phyloP scores from a whole-genome alignment of 2,113 vertebrate genomes.

The Myodes glareolus region DNA sequence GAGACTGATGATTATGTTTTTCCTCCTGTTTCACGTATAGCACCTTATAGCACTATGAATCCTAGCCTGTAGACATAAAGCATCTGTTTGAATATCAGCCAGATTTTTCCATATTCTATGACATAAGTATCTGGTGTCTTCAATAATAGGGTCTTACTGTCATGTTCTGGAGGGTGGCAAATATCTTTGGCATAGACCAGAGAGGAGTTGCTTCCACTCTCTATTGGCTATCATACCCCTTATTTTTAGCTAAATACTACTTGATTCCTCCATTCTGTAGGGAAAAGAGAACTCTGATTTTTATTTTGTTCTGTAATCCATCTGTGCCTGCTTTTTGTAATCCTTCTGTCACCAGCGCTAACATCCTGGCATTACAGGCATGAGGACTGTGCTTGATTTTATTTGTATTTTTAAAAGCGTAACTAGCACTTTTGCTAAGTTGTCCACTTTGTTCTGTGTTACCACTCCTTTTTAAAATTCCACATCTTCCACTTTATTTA shows the following conservation, averaged over 20 bases:
- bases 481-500: not conserved
- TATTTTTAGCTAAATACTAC: not conserved
- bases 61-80: not conserved
- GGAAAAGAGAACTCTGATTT: not conserved
- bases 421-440: not conserved
- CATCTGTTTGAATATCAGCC: not conserved
- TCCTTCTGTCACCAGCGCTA: not conserved
- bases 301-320: not conserved
- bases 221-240: not conserved
- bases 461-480: not conserved
- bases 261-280: not conserved
- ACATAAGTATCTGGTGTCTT: too few relatives aligned
- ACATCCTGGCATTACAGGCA: not conserved
- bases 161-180: not conserved
- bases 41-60: not conserved
- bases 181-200: not conserved
- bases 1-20: not conserved
- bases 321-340: not conserved
- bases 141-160: not conserved
- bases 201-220: not conserved
- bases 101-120: not conserved
- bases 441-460: not conserved
- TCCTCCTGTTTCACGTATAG: not conserved
- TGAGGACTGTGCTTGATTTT: not conserved
- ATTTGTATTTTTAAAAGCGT: not conserved